Base-by-base conservation (phyloP, 1,140 invertebrate species). In the Zophobas morio region DNA sequence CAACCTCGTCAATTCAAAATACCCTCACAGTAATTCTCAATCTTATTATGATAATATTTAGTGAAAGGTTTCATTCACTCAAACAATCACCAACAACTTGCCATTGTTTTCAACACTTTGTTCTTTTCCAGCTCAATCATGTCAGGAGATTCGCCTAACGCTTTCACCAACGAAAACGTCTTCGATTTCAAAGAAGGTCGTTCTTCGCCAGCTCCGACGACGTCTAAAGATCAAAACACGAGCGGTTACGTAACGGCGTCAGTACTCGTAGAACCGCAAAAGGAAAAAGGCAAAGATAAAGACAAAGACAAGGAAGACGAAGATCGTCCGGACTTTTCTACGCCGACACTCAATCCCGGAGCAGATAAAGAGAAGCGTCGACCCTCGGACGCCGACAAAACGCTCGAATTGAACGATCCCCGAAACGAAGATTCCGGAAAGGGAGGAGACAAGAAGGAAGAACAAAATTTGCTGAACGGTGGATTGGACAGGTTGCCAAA, bases 71-170 rank as follows among this genome's bases (percentile, higher is more conserved):
- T 20, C 2, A 51, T 20, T 3, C 3, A 46, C 49, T n/a, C 3
- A 51, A 51, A 51, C 2, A 51, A 6, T 51, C 49, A 20, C 20
- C 49, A n/a, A 20, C 2, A 51, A 51, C 3, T 3, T 8, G 42
- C 3, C n/a, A 51, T 6, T 51, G 49, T 20, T 20, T 51, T 6
- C 49, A 51, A 20, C 20, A 20, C 20, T 20, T 20, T 20, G 20
- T 51, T 51, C 39, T 63, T 32, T 76, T 76, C 37, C 60, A 76
- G 75, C 32, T 63, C 75, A 36, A 76, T 76, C 8, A 76, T 76
- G 75, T 76, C 75, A 1, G 75, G 75, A 39, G 75, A 76, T 56
- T 70, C 75, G 32, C 75, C 75, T 5, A 63, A 76, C 36, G 37
- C 42, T 34, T 63, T 51, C 36, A 46, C 34, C 1, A 51, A 53